These are phyloP conservation scores for Brachionus paranguensis DNA, from an alignment of 1,140 invertebrate genomes.

Conservation along the genomic window DNA sequence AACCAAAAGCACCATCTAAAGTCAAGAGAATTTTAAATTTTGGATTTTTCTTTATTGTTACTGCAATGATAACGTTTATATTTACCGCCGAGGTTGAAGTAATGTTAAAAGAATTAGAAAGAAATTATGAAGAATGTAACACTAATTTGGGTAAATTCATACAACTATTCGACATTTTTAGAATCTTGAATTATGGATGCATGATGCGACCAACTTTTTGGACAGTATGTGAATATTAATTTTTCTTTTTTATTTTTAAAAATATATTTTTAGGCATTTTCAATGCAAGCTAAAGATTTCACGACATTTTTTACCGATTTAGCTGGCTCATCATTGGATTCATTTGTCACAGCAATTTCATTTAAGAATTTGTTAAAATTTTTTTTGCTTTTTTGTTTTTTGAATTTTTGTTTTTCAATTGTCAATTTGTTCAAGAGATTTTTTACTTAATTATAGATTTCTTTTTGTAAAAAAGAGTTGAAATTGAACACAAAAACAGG, in stretches of 20 bases:
- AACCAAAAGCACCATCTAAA: not conserved
- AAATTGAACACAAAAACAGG: not conserved
- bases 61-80: not conserved
- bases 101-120: slow-evolving; percentile 3
- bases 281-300: not conserved
- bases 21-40: not conserved
- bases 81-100: slow-evolving; percentile 2
- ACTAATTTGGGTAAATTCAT: not conserved
- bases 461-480: not conserved
- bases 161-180: not conserved
- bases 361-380: slow-evolving; percentile 28
- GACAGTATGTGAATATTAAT: not conserved
- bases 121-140: not conserved
- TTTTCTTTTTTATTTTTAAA: not conserved
- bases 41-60: not conserved
- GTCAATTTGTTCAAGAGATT: slow-evolving; percentile 20
- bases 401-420: slow-evolving; percentile 2
- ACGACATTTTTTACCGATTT: slow-evolving; percentile 25
- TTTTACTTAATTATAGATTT: not conserved
- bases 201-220: slow-evolving; percentile 2
- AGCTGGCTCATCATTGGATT: slow-evolving; percentile 1
- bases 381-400: slow-evolving; percentile 5
- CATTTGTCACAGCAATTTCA: slow-evolving; percentile 14
- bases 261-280: slow-evolving; percentile 10
- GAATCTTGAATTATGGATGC: not conserved